phyloP scores from a whole-genome alignment of 2,888 invertebrate genomes.

The Chrysolina americana region DNA sequence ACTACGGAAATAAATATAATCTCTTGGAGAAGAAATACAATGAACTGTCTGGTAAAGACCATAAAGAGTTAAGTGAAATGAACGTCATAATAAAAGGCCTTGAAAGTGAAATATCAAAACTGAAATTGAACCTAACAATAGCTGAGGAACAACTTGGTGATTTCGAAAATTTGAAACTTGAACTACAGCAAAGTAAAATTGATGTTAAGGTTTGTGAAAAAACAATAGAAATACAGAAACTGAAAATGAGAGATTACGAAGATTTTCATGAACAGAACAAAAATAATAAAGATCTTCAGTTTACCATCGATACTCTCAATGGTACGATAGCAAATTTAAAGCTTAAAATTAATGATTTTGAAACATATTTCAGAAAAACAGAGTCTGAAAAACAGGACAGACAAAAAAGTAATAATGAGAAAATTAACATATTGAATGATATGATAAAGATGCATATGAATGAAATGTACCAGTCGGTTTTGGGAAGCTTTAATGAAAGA shows the following conservation, averaged over 20 bases:
- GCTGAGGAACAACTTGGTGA: conserved; percentile 39
- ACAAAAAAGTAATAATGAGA: conserved; percentile 28
- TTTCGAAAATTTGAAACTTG: conserved; percentile 41
- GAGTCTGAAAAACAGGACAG: conserved; percentile 40
- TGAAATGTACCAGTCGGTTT: conserved; percentile 61
- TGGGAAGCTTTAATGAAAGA: conserved; percentile 53
- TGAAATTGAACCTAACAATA: conserved; percentile 36
- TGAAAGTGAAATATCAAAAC: conserved; percentile 38
- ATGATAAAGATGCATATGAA: conserved; percentile 63
- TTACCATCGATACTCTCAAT: conserved; percentile 43
- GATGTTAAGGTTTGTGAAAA: conserved; percentile 43
- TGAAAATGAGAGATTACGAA: conserved; percentile 50
- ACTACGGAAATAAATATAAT: conserved; percentile 46
- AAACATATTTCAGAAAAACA: conserved; percentile 39
- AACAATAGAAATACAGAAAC: conserved; percentile 45
- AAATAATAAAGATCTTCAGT: conserved; percentile 37
- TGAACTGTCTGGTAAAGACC: conserved; percentile 31
- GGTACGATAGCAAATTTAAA: conserved; percentile 46
- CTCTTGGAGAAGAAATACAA: conserved; percentile 45
- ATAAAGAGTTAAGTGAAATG: conserved; percentile 36
- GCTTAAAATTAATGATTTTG: conserved; percentile 46
- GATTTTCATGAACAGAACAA: conserved; percentile 44
- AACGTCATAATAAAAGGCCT: conserved; percentile 37
- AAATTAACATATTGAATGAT: conserved; percentile 38
- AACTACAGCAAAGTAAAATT: conserved; percentile 38